These are phyloP conservation scores for Drosophila differens DNA, from an alignment of 2,888 invertebrate genomes.

Conservation along the genomic window DNA sequence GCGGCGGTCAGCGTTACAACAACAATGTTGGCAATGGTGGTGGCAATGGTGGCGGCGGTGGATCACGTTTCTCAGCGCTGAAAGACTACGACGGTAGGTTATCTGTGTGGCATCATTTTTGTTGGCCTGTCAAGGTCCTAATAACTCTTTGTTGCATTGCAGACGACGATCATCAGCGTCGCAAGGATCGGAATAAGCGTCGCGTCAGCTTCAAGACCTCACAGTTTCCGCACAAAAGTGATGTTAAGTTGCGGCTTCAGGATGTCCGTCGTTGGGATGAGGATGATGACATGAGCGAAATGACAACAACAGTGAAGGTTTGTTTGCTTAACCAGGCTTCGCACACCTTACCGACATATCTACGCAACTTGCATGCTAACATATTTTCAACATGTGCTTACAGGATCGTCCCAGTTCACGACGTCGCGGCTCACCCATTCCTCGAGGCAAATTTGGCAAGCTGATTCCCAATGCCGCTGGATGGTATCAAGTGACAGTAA, in stretches of 20 bases:
- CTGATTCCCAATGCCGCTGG: slow-evolving; percentile 85
- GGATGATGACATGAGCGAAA: slow-evolving; percentile 84
- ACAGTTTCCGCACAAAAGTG: slow-evolving; percentile 62
- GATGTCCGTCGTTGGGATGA: slow-evolving; percentile 80
- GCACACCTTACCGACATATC: background rate
- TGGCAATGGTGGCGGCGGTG: slow-evolving; percentile 53
- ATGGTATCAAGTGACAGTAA: slow-evolving; percentile 90
- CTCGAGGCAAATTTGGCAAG: slow-evolving; percentile 80
- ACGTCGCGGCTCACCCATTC: slow-evolving; percentile 66
- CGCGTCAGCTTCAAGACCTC: slow-evolving; percentile 85
- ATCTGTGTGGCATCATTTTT: slow-evolving; percentile 7
- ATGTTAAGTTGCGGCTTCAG: slow-evolving; percentile 64
- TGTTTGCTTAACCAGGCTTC: background rate
- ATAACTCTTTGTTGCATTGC: background rate
- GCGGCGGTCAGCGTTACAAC: slow-evolving; percentile 68
- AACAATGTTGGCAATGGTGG: slow-evolving; percentile 58
- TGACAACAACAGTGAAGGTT: slow-evolving; percentile 64
- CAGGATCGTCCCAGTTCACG: slow-evolving; percentile 70
- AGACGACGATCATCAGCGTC: slow-evolving; percentile 82
- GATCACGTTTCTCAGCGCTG: slow-evolving; percentile 78
- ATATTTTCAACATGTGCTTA: slow-evolving; percentile 11
- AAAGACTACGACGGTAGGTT: slow-evolving; percentile 79
- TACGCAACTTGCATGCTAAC: background rate
- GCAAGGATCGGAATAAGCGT: slow-evolving; percentile 80
- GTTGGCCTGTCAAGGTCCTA: background rate